Base-by-base conservation (phyloP, 2,888 invertebrate species). In the Thymelicus acteon region DNA sequence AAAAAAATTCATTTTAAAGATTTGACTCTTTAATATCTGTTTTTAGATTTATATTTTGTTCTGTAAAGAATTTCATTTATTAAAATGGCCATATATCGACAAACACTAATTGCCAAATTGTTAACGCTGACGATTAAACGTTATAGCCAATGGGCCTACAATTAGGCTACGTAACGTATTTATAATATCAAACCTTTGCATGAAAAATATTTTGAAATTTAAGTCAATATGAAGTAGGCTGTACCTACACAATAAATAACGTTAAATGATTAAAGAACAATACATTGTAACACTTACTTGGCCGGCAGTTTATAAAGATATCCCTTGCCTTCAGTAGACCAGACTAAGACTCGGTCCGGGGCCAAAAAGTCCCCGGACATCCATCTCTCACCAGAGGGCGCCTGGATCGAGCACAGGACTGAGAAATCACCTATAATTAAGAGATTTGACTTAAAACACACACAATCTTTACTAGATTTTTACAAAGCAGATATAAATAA, bases 271-370 rank as follows among this genome's bases (percentile, higher is more conserved):
- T 13, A 8, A 54, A 19, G 2, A 19, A 31, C 12, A 57, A 57
- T 7, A 57, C 2, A 52, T 12, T 39, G 10, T 8, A 12, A 12
- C 44, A 85, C 97, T 95, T 96, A 99, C 98, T 99, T 99, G 80
- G 98, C 97, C 0, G 99, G 99, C 78, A 99, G 94, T 88, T 97
- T 98, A 93, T 98, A 99, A 66, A 99, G 94, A 88, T 98, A 99
- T 65, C 98, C 98, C 83, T 98, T 98, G 72, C 99, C 99, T 82
- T 98, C 98, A 64, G 98, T 98, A 64, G 98, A 98, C 97, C 99
- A 99, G 10, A 99, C 96, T 65, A 99, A 95, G 0, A 99, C 98
- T 57, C 98, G 94, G 85, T 99, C 99, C 0, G 98, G 97, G 0
- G 97, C 96, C 31, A 99, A 93, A 85, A 99, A 99, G 87, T 98